These are phyloP conservation scores for Apteryx owenii DNA, from an alignment of 2,113 vertebrate genomes.

Conservation along the genomic window DNA sequence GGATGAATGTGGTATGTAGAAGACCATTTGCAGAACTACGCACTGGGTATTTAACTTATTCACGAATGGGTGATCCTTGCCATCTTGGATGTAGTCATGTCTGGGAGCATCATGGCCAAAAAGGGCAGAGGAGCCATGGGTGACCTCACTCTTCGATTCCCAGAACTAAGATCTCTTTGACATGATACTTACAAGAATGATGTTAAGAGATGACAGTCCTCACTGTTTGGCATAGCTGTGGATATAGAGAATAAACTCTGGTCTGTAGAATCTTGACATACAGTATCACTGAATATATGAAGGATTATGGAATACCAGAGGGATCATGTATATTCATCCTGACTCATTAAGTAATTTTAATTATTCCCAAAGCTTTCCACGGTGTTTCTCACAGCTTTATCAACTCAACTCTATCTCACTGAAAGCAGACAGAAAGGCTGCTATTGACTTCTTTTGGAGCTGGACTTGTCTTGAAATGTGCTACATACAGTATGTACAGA, in stretches of 20 bases:
- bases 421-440: conserved; percentile 5
- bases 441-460: background rate
- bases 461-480: background rate
- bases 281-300: background rate
- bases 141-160: background rate
- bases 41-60: background rate
- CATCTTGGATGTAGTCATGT: background rate
- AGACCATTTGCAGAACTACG: background rate
- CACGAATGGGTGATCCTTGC: background rate
- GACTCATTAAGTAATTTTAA: conserved; percentile 18
- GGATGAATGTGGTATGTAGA: background rate
- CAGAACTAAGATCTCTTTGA: background rate
- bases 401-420: background rate
- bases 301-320: conserved; percentile 14
- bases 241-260: background rate
- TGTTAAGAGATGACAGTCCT: background rate
- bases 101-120: background rate
- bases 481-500: background rate
- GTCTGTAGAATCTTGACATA: background rate
- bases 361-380: background rate
- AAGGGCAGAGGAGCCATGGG: background rate
- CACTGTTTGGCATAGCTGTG: background rate
- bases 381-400: conserved; percentile 24
- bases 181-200: background rate
- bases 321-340: background rate